phyloP scores from a whole-genome alignment of 2,113 vertebrate genomes.

The Pterocles orientalis region DNA sequence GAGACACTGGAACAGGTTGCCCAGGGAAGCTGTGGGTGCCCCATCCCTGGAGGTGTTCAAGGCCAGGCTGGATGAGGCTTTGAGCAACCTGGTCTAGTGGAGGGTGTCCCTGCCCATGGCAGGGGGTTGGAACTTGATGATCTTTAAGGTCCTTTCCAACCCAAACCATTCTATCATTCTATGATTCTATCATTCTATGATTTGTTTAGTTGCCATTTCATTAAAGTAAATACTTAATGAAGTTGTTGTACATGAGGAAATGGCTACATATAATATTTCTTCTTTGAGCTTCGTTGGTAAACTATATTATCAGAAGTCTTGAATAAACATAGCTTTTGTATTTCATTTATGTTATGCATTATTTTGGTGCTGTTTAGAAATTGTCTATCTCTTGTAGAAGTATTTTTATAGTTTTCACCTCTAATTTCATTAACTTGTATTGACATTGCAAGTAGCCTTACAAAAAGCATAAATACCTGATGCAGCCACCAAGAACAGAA shows the following conservation, averaged over 20 bases:
- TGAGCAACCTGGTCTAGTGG: too few species aligned
- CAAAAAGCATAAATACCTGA: not conserved
- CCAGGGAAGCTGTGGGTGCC: too few species aligned
- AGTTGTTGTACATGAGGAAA: not conserved
- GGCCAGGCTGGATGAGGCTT: too few species aligned
- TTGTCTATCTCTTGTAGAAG: not conserved
- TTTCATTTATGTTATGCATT: not conserved
- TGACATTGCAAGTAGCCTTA: not conserved
- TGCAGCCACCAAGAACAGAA: not conserved
- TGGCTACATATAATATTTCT: not conserved
- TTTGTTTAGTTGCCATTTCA: not conserved
- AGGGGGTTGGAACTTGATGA: too few species aligned
- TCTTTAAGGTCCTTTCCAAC: too few species aligned
- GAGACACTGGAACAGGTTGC: too few species aligned
- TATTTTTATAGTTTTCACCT: not conserved
- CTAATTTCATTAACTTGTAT: not conserved
- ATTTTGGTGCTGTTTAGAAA: not conserved
- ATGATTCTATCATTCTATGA: not conserved
- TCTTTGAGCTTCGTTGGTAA: not conserved
- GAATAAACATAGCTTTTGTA: not conserved
- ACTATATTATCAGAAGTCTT: not conserved
- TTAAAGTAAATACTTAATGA: not conserved
- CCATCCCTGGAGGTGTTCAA: too few species aligned
- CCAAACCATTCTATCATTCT: too few species aligned
- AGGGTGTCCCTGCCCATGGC: too few species aligned